Evolutionary conservation across 1,140 invertebrate species (phyloP), one percentile per base, ranked within the genome.

Genomic region (Apis cerana): DNA sequence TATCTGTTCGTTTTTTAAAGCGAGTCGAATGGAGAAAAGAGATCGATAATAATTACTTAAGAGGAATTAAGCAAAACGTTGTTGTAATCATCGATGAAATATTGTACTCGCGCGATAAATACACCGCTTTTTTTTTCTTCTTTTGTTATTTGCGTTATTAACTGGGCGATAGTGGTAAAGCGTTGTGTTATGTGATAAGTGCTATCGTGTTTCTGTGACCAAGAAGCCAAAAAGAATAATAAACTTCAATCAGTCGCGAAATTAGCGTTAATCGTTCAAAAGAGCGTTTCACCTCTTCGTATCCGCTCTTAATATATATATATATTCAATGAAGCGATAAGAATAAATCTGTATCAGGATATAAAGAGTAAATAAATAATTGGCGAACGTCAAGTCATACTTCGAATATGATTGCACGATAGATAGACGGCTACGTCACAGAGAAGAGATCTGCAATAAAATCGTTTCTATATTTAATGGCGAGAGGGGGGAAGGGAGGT

Each of bases 151-250:
- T 48, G 15, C 11, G 15, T 3, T 59, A 33, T 61, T 43, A 68
- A 62, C 77, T 81, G 76, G 69, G 65, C 83, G 62, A 84, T 85
- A 76, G 91, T 93, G 91, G 93, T 82, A 86, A 92, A 93, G 93
- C 92, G 88, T 92, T 89, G 92, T 94, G 92, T 94, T 91, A 83
- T 89, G 92, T 93, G 92, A 93, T 88, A 87, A 87, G 92, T 93
- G 92, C 91, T 87, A 90, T 90, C 93, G 93, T 94, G 90, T 93
- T 91, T 92, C 90, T 92, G 92, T 93, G 92, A 94, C 90, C 90
- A 93, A 93, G 85, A 91, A 94, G 93, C 94, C 91, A 92, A 92
- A 88, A 89, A 76, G 84, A 87, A 87, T 69, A 76, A 87, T 68
- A 86, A 86, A 72, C 17, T 62, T 80, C 50, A 27, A 65, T 69